Evolutionary conservation across 2,797 vertebrate genomes (phyloP), one percentile per base, ranked within the genome.

Genomic region (Pygocentrus nattereri): DNA sequence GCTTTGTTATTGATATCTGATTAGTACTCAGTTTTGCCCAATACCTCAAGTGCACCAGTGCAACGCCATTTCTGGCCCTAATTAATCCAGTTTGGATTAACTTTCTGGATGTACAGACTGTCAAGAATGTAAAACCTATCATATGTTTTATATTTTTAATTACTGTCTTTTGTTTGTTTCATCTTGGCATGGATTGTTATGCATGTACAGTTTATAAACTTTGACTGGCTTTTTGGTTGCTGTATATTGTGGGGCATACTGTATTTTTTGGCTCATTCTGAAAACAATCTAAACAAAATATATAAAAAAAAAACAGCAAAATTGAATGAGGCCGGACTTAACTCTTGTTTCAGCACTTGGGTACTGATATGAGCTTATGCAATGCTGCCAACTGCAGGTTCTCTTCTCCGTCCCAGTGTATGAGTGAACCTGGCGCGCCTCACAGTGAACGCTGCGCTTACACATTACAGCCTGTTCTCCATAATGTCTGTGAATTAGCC

Each of bases 401-500:
- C 34, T n/a, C 23, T 31, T 31, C 44, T 75, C 64, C n/a, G 44
- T 44, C 54, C 62, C 72, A 56, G 65, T 64, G 54, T 70, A 44
- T 74, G 50, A 59, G 71, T 70, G 47, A 23, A 50, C n/a, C 34
- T 73, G 79, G 74, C 50, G n/a, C 49, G 41, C 31, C 68, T 82
- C 52, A 61, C 50, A 19, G 23, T 3, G 25, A 38, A 52, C 34
- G 31, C 34, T 69, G 15, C 19, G 81, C 62, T 84, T 69, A 50
- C 65, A 80, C 69, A 58, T 74, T 81, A 71, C 77, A 84, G 74
- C 31, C 49, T 82, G 80, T 69, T 85, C 73, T 78, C 30, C 82
- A 85, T 84, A 84, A 86, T 84, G 72, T 82, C 64, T 79, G 54
- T 70, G 78, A 85, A 85, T 89, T 87, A 86, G 77, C 72, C 78